Conservation (phyloP, 2,888 invertebrate genomes). For the Pterostichus madidus region DNA sequence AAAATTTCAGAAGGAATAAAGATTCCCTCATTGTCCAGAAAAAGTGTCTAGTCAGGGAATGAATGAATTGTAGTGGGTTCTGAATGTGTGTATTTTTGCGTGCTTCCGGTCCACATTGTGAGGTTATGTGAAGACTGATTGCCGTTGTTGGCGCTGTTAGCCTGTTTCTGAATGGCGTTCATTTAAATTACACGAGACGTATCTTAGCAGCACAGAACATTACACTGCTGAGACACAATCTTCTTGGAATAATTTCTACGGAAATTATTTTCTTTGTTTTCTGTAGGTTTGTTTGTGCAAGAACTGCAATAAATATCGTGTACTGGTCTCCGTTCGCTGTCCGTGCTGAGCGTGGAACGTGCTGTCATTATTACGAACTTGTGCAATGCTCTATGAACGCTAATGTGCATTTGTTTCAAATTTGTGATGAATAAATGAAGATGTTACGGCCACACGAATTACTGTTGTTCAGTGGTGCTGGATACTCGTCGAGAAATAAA, state of each 20-base stretch:
- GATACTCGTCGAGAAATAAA: too few relatives aligned
- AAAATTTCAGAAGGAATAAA: not conserved
- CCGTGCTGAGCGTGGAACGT: slow-evolving; percentile 28
- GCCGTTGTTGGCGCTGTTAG: slow-evolving; percentile 48
- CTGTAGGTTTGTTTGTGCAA: slow-evolving; percentile 52
- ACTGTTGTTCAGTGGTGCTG: too few relatives aligned
- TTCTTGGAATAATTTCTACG: slow-evolving; percentile 60
- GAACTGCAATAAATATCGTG: slow-evolving; percentile 61
- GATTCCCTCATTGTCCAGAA: not conserved
- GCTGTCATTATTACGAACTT: slow-evolving; percentile 56
- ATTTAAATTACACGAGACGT: slow-evolving; percentile 63
- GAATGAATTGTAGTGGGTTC: not conserved
- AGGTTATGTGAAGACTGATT: slow-evolving; percentile 53
- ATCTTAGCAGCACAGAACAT: slow-evolving; percentile 65
- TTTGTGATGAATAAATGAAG: slow-evolving; percentile 52
- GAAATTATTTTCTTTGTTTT: slow-evolving; percentile 66
- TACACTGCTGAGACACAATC: slow-evolving; percentile 60
- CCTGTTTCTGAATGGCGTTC: slow-evolving; percentile 57
- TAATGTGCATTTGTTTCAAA: slow-evolving; percentile 52
- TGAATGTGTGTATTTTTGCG: slow-evolving; percentile 41
- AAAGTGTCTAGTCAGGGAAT: not conserved
- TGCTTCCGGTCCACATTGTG: slow-evolving; percentile 34
- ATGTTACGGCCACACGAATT: slow-evolving; percentile 24
- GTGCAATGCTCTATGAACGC: slow-evolving; percentile 52
- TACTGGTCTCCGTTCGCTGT: slow-evolving; percentile 44